Evolutionary conservation across 2,113 vertebrate species (phyloP).

Genomic region (Syrmaticus mikado): DNA sequence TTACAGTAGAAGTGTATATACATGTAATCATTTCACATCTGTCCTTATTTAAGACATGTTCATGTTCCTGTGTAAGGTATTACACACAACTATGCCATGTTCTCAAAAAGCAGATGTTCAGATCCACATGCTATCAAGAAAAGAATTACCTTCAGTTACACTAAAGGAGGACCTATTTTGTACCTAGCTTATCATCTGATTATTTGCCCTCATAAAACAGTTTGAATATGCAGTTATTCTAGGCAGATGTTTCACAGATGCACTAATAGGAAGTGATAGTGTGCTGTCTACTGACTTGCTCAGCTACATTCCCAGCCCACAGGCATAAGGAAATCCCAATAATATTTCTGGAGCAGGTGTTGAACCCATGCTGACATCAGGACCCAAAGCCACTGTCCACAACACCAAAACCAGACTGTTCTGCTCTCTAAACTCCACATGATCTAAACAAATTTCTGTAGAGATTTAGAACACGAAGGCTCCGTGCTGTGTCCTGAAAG

Average conservation of each 20-base stretch:
- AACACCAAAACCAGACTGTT: not conserved
- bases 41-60: not conserved
- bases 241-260: not conserved
- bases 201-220: conserved; percentile 11
- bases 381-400: not conserved
- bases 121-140: not conserved
- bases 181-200: not conserved
- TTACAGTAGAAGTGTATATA: not conserved
- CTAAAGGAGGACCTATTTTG: not conserved
- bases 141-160: not conserved
- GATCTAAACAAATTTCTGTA: not conserved
- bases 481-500: not conserved
- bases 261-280: not conserved
- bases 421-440: not conserved
- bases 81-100: not conserved
- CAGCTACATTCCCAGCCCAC: not conserved
- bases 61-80: not conserved
- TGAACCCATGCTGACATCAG: not conserved
- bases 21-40: not conserved
- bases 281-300: not conserved
- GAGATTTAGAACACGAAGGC: rapidly evolving
- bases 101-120: not conserved
- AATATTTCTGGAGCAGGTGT: not conserved
- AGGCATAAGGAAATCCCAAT: not conserved
- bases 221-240: not conserved